Conservation (phyloP, 1,140 invertebrate genomes). For the Nautilus pompilius region DNA sequence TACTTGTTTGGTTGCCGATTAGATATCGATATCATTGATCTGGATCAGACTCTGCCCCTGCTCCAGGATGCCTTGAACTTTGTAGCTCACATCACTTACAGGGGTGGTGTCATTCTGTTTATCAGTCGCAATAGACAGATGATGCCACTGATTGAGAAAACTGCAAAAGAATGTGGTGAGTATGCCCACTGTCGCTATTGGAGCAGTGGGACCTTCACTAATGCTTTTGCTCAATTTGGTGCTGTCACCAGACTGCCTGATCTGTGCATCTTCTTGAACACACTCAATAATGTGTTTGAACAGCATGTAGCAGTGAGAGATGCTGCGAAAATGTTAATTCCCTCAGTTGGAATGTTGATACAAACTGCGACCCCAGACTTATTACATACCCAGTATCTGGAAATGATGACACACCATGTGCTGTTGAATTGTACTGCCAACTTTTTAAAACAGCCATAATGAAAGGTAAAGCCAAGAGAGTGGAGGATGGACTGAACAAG, state of each 20-base stretch:
- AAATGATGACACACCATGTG: conserved; percentile 85
- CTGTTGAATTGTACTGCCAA: conserved; percentile 82
- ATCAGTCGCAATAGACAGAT: conserved; percentile 65
- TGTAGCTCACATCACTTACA: conserved; percentile 83
- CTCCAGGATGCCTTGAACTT: conserved; percentile 89
- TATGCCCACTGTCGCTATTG: conserved; percentile 84
- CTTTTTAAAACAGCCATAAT: conserved; percentile 89
- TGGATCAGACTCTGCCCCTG: conserved; percentile 83
- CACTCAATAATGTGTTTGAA: conserved; percentile 58
- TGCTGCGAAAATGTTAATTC: conserved; percentile 92
- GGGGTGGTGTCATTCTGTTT: conserved; percentile 77
- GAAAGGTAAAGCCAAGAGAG: conserved; percentile 73
- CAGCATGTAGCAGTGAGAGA: conserved; percentile 77
- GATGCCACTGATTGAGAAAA: conserved; percentile 72
- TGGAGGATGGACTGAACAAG: conserved; percentile 16
- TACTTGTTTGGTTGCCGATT: conserved; percentile 89
- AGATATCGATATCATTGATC: conserved; percentile 84
- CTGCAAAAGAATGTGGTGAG: conserved; percentile 84
- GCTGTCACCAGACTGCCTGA: conserved; percentile 83
- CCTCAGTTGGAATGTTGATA: conserved; percentile 93
- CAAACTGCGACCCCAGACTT: conserved; percentile 90
- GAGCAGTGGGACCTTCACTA: conserved; percentile 75
- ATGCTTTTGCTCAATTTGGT: conserved; percentile 60
- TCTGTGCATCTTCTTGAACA: conserved; percentile 86
- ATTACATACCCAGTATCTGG: conserved; percentile 92